Percentiles rank a stretch among this genome's conserved stretches.
These are phyloP conservation scores for Atherinosoma microstoma DNA, from an alignment of 2,797 vertebrate species.

Conservation along the genomic window DNA sequence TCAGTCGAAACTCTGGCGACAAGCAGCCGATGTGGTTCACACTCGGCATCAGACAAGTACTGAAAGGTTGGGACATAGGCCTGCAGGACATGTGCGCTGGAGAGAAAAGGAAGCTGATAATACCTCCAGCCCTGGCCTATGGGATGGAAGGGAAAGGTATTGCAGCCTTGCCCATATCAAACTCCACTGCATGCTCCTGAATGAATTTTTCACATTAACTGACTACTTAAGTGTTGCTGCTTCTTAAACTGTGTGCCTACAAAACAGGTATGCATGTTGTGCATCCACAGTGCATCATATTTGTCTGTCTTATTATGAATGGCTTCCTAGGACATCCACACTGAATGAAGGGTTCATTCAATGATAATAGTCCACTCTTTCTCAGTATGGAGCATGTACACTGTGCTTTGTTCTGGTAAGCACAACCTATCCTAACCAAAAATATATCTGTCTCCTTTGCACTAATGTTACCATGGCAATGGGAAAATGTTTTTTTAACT, in stretches of 20 bases:
- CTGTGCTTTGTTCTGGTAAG: constrained; percentile 67
- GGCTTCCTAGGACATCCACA: constrained; percentile 43
- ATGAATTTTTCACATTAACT: not conserved
- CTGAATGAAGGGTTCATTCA: constrained; percentile 56
- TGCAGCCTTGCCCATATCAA: not conserved
- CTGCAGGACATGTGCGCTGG: constrained; percentile 94
- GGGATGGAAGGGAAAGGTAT: constrained; percentile 97
- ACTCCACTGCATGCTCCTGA: constrained; percentile 29
- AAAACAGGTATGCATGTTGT: constrained; percentile 16
- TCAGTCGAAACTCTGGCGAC: constrained; percentile 89
- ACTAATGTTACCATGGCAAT: constrained; percentile 15
- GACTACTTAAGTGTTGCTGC: not conserved
- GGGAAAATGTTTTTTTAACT: not conserved
- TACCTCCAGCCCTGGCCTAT: constrained; percentile 92
- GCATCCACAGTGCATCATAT: constrained; percentile 12
- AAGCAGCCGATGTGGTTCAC: constrained; percentile 96
- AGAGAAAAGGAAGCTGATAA: constrained; percentile 91
- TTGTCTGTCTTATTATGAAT: constrained; percentile 44
- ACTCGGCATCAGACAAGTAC: constrained; percentile 92
- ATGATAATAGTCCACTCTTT: constrained; percentile 39
- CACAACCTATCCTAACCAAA: constrained; percentile 40
- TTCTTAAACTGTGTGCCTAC: not conserved
- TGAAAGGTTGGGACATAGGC: constrained; percentile 95
- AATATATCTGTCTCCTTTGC: not conserved
- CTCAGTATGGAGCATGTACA: constrained; percentile 64